Conservation (phyloP, 2,888 invertebrate genomes). For the Sphinx pinastri region DNA sequence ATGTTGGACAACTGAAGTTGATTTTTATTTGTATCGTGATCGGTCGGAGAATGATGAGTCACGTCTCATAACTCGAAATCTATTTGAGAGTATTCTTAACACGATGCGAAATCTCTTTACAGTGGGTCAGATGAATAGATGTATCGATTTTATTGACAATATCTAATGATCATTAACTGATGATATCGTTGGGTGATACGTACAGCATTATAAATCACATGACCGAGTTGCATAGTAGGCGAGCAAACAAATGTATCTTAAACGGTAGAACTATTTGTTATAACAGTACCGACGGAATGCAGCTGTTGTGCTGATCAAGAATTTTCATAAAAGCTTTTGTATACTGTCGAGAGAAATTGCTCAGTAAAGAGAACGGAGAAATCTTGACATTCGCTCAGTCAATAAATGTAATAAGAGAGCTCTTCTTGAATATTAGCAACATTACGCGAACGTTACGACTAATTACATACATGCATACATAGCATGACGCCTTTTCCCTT, state of each 20-base stretch:
- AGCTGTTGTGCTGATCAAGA: conserved; percentile 15
- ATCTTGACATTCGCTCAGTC: neutral
- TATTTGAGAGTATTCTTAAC: conserved; percentile 29
- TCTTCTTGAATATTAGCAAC: too few relatives aligned
- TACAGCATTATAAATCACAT: conserved; percentile 15
- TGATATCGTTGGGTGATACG: conserved; percentile 4
- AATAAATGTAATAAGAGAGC: neutral
- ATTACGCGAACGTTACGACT: too few relatives aligned
- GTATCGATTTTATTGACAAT: conserved; percentile 38
- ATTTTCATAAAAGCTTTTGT: conserved; percentile 20
- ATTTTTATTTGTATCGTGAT: conserved; percentile 71
- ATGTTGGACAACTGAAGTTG: conserved; percentile 56
- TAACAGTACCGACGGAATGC: conserved; percentile 21
- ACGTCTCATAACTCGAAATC: conserved; percentile 54
- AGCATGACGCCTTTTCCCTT: too few relatives aligned
- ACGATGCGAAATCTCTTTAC: conserved; percentile 24
- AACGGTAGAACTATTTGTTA: conserved; percentile 24
- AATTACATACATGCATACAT: too few relatives aligned
- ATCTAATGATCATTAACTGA: conserved; percentile 21
- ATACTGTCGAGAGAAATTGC: conserved; percentile 5
- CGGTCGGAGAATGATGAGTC: conserved; percentile 69
- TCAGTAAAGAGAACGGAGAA: neutral
- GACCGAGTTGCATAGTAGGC: conserved; percentile 15
- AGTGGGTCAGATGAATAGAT: conserved; percentile 27
- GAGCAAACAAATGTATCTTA: conserved; percentile 14